Conservation (phyloP, 2,888 invertebrate genomes). For the Odontomyia ornata region DNA sequence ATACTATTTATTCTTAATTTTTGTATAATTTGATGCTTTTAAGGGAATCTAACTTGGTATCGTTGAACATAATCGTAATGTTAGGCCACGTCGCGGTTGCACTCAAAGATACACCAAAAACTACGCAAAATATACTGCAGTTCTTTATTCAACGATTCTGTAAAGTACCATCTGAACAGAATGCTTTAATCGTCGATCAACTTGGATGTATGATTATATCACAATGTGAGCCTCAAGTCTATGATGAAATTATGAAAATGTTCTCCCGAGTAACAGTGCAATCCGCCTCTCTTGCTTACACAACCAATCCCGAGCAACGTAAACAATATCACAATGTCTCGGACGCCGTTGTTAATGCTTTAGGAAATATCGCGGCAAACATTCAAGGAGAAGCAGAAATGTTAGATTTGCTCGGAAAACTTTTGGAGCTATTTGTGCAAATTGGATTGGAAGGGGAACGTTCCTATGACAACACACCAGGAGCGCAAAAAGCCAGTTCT, state of each 20-base stretch:
- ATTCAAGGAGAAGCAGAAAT: constrained; percentile 87
- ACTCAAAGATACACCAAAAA: constrained; percentile 90
- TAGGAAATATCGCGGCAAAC: constrained; percentile 95
- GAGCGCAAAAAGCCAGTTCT: constrained; percentile 83
- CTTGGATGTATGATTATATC: constrained; percentile 98
- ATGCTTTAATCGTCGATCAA: constrained; percentile 95
- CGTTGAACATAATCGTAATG: constrained; percentile 96
- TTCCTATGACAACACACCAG: constrained; percentile 90
- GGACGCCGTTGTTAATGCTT: constrained; percentile 93
- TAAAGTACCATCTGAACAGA: constrained; percentile 89
- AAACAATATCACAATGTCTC: constrained; percentile 82
- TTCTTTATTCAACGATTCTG: constrained; percentile 97
- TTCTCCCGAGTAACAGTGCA: constrained; percentile 95
- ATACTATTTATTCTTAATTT: background rate
- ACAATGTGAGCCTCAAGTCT: constrained; percentile 82
- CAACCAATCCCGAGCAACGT: constrained; percentile 70
- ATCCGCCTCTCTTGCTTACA: constrained; percentile 81
- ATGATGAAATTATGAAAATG: constrained; percentile 98
- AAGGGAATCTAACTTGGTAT: constrained; percentile 88
- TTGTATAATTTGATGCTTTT: constrained; percentile 44
- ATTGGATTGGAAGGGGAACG: constrained; percentile 96
- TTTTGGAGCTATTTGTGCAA: constrained; percentile 96
- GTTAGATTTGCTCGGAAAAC: constrained; percentile 83
- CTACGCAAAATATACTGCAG: constrained; percentile 93
- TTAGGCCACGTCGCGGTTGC: constrained; percentile 97